Percentiles rank a stretch among this genome's conserved stretches.
These are phyloP conservation scores for Pseudomugil gertrudae DNA, from an alignment of 2,797 vertebrate species.

Conservation along the genomic window DNA sequence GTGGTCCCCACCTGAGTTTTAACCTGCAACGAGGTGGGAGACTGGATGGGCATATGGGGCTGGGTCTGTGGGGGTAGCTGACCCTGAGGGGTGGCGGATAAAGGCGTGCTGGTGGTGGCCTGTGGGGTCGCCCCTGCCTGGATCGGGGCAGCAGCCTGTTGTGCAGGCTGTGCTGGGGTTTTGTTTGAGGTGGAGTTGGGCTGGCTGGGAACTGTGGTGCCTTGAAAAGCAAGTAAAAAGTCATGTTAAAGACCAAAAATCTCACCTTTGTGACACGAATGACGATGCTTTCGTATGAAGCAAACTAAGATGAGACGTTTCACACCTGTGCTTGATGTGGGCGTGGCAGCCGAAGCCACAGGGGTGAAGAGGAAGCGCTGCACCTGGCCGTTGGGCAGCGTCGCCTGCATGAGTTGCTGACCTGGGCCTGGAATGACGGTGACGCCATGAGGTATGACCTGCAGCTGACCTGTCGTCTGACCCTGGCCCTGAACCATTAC, in stretches of 20 bases:
- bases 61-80: slow-evolving; percentile 86
- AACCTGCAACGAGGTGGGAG: slow-evolving; percentile 84
- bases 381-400: slow-evolving; percentile 94
- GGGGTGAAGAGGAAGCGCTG: slow-evolving; percentile 97
- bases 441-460: slow-evolving; percentile 95
- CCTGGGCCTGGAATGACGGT: slow-evolving; percentile 94
- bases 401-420: slow-evolving; percentile 98
- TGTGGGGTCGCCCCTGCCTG: slow-evolving; percentile 77
- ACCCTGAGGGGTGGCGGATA: slow-evolving; percentile 83
- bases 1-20: slow-evolving; percentile 79
- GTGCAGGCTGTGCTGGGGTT: slow-evolving; percentile 73
- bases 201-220: slow-evolving; percentile 57
- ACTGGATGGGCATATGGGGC: slow-evolving; percentile 83
- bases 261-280: neutral
- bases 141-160: slow-evolving; percentile 79
- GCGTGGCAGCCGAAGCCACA: slow-evolving; percentile 80
- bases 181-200: slow-evolving; percentile 77
- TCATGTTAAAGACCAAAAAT: neutral
- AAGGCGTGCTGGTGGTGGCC: slow-evolving; percentile 77
- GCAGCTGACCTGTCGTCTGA: slow-evolving; percentile 94
- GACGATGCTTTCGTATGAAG: neutral
- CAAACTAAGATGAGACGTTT: neutral
- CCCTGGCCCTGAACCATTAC: slow-evolving; percentile 98
- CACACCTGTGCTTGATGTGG: slow-evolving; percentile 85
- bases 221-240: slow-evolving; percentile 33